phyloP scores from a whole-genome alignment of 2,797 vertebrate species.

The Phalanger gymnotis region DNA sequence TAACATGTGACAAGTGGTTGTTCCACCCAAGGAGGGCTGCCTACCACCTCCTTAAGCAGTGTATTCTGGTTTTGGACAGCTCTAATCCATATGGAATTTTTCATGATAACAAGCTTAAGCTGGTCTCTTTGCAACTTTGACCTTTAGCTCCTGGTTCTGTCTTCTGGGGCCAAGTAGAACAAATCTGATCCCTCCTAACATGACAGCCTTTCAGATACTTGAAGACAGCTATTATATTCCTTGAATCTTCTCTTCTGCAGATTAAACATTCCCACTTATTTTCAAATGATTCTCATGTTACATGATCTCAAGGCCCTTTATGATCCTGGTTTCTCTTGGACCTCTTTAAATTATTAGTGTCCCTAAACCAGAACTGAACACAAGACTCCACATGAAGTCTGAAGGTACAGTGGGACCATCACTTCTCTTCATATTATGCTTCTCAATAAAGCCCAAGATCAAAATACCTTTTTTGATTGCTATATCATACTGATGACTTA shows the following conservation, averaged over 20 bases:
- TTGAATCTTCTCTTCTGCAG: neutral
- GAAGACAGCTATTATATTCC: neutral
- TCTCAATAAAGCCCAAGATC: neutral
- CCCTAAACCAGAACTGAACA: neutral
- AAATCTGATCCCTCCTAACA: neutral
- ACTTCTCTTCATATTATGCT: conserved; percentile 6
- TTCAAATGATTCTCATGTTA: neutral
- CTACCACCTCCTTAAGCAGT: neutral
- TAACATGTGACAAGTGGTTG: too few relatives aligned
- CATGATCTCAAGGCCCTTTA: neutral
- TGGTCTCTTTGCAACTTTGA: neutral
- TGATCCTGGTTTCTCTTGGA: neutral
- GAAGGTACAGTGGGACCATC: neutral
- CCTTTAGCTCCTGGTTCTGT: neutral
- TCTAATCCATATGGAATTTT: neutral
- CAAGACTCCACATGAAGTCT: neutral
- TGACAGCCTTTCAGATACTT: neutral
- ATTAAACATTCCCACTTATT: neutral
- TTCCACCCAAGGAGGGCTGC: neutral
- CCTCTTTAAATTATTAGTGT: neutral
- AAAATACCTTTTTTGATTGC: neutral
- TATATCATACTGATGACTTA: neutral
- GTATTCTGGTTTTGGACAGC: neutral
- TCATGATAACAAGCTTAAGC: neutral
- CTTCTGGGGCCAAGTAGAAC: neutral